A percentile compares a stretch with the other conserved stretches of the same genome.
Evolutionary conservation across 2,888 invertebrate genomes (phyloP).

Genomic region (Cheiracanthium punctorium): DNA sequence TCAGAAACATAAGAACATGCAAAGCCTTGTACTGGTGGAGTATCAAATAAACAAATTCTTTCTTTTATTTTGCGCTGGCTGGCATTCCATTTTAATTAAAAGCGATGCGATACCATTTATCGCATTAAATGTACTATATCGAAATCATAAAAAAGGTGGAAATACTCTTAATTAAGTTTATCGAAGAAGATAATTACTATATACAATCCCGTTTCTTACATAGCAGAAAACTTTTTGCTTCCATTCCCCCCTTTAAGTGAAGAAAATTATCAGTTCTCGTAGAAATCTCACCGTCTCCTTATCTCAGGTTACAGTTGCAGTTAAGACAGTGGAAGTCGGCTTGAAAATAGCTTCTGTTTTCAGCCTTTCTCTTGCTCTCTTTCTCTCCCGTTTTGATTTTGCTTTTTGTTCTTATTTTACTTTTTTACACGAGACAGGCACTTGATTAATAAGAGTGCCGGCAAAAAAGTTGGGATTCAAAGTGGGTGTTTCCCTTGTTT

Average conservation of each 20-base stretch:
- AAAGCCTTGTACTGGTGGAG: neutral
- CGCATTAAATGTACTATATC: constrained; percentile 54
- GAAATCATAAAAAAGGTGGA: constrained; percentile 42
- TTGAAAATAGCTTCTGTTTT: neutral
- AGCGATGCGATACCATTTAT: constrained; percentile 55
- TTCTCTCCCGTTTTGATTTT: no score
- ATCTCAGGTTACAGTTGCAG: constrained; percentile 35
- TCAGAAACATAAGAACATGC: neutral
- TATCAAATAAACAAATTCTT: neutral
- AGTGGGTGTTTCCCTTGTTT: constrained; percentile 12
- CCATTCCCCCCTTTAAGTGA: constrained; percentile 29
- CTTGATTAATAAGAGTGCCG: neutral
- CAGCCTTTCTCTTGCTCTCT: neutral
- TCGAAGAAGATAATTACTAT: constrained; percentile 66
- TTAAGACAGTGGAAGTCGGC: constrained; percentile 2
- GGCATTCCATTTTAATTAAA: constrained; percentile 46
- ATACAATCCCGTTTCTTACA: neutral
- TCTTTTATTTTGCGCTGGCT: neutral
- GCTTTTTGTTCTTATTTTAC: neutral
- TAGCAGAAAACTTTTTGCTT: neutral
- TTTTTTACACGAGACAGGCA: neutral
- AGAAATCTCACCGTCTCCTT: constrained; percentile 46
- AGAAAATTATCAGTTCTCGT: constrained; percentile 49
- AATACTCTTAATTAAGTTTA: constrained; percentile 67
- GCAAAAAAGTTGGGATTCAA: neutral